These are phyloP conservation scores for Tokudaia tokunoshimensis DNA, from an alignment of 2,797 vertebrate species.

Conservation along the genomic window DNA sequence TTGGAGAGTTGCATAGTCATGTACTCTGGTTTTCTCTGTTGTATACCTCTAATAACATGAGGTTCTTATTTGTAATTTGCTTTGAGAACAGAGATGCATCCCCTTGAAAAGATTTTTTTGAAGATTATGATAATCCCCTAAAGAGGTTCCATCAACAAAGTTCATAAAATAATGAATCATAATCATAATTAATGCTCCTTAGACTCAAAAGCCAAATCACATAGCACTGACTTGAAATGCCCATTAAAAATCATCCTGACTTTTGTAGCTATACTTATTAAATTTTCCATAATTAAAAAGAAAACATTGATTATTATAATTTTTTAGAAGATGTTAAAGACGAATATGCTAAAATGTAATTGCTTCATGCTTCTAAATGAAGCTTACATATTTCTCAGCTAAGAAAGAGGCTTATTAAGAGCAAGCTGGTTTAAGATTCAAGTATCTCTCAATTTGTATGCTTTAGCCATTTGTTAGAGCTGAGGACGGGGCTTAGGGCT, in stretches of 20 bases:
- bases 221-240: conserved; percentile 30
- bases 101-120: conserved; percentile 72
- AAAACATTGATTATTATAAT: conserved; percentile 1
- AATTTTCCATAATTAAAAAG: conserved; percentile 50
- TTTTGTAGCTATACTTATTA: conserved; percentile 57
- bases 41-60: conserved; percentile 76
- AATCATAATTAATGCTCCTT: conserved; percentile 66
- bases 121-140: conserved; percentile 68
- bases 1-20: conserved; percentile 69
- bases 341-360: conserved; percentile 39
- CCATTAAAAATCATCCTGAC: conserved; percentile 21
- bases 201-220: conserved; percentile 55
- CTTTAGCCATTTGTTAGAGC: not conserved
- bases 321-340: not conserved
- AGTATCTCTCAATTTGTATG: conserved; percentile 1
- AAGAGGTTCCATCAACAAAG: conserved; percentile 64
- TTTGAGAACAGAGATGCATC: conserved; percentile 82
- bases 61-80: conserved; percentile 78
- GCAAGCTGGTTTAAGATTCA: conserved; percentile 56
- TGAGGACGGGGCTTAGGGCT: not conserved
- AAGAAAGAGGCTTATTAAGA: conserved; percentile 61
- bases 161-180: conserved; percentile 77
- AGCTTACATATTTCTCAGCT: conserved; percentile 70
- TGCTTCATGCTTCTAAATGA: conserved; percentile 69
- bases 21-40: conserved; percentile 59